These are phyloP conservation scores for Cnemophilus loriae DNA, from an alignment of 2,113 vertebrate species.

Conservation along the genomic window DNA sequence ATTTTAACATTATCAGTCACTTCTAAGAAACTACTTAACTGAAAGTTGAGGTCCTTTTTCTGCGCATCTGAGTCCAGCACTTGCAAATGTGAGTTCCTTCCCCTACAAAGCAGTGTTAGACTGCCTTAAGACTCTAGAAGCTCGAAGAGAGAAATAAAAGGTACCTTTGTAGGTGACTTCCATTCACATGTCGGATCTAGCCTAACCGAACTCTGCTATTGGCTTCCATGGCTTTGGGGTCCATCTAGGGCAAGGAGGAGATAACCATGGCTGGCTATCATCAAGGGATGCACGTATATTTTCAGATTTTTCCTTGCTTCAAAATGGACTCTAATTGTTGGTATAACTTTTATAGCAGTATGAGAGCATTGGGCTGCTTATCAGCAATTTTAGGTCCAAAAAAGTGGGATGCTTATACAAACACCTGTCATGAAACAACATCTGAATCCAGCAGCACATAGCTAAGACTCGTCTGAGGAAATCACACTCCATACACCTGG, in stretches of 20 bases:
- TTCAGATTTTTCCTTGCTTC: neutral
- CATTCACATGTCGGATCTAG: neutral
- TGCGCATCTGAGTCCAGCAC: neutral
- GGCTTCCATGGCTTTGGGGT: neutral
- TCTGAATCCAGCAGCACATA: neutral
- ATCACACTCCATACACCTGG: rapidly evolving
- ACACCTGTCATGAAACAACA: neutral
- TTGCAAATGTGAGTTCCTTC: neutral
- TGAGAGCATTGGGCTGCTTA: neutral
- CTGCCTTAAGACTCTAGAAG: neutral
- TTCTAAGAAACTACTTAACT: neutral
- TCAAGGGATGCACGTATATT: neutral
- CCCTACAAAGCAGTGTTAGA: neutral
- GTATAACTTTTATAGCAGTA: neutral
- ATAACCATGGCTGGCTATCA: neutral
- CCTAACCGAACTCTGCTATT: neutral
- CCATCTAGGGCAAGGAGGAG: neutral
- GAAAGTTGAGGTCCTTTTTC: neutral
- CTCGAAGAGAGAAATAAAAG: neutral
- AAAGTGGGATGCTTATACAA: neutral
- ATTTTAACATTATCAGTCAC: neutral
- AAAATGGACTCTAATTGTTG: neutral
- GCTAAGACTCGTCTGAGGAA: neutral
- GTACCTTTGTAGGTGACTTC: neutral
- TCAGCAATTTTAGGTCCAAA: neutral